Evolutionary conservation across 2,888 invertebrate genomes (phyloP).

Genomic region (Heliconius ismenius): DNA sequence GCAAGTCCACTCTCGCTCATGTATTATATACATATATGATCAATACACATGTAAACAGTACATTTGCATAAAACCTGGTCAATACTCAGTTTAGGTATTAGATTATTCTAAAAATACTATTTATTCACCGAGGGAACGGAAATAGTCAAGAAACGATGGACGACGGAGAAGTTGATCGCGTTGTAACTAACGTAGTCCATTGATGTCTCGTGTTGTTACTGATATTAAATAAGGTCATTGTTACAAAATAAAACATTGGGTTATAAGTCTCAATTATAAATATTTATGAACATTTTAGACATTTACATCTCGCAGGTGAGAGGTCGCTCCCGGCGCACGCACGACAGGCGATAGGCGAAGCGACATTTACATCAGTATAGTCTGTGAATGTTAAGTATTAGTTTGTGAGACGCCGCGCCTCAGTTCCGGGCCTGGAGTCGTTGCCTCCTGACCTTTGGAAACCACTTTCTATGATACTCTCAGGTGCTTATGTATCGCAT

Average conservation of each 20-base stretch:
- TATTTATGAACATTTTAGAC: not conserved
- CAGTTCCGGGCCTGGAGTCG: conserved; percentile 28
- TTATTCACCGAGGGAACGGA: too few species aligned
- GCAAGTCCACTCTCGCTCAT: not conserved
- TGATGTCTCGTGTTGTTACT: not conserved
- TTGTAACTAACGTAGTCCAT: not conserved
- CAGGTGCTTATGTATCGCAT: not conserved
- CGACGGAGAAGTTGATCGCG: too few species aligned
- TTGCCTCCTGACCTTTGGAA: conserved; percentile 33
- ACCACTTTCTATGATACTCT: not conserved
- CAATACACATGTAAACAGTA: not conserved
- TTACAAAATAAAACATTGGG: not conserved
- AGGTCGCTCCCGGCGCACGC: not conserved
- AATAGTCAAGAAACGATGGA: too few species aligned
- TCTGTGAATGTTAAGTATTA: not conserved
- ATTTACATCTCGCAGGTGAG: not conserved
- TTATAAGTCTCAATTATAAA: not conserved
- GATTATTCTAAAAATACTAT: too few species aligned
- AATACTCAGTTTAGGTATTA: too few species aligned
- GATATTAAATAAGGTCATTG: not conserved
- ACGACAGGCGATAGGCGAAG: not conserved
- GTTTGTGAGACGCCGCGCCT: conserved; percentile 1
- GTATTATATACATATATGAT: too few species aligned
- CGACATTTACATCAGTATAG: not conserved
- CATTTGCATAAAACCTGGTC: too few species aligned